Evolutionary conservation across 2,888 invertebrate genomes (phyloP), one percentile per base, ranked within the genome.

Genomic region (Rhaphigaster nebulosa): DNA sequence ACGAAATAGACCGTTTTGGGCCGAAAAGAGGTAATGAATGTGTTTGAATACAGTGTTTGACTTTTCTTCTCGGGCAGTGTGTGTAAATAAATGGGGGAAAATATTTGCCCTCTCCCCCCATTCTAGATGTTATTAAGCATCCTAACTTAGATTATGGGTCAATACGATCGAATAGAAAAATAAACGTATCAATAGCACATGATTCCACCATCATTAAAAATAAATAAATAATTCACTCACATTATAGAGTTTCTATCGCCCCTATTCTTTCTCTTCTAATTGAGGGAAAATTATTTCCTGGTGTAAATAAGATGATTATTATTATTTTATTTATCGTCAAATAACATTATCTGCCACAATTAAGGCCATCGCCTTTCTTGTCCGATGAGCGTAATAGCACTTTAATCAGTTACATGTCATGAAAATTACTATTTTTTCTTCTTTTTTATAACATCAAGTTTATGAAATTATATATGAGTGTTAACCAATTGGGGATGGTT

Each of bases 61-160:
- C 65, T 65, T 65, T 65, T 65, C 65, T 65, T 65, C 29, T 65
- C 65, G 13, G 29, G 15, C 65, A 6, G 29, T 15, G 12, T 65
- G 65, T 65, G 65, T 29, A 65, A 65, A 65, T 65, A 65, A 65
- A 29, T 29, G 65, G 65, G n/a, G 29, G 65, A n/a, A 65, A 65
- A 65, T 26, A 29, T 65, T 13, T 65, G 12, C 15, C 65, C 60
- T 1, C 15, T n/a, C n/a, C 13, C 65, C 65, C 60, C 60, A 60
- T n/a, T 65, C 29, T 65, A n/a, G 65, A 29, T 65, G 1, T n/a
- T 26, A 65, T 65, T 65, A 65, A 65, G 15, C 29, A 65, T 29
- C 65, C 15, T 3, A 15, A 29, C 29, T 29, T 29, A 0, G 65
- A 29, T 65, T 65, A 29, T 29, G 65, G 65, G 65, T 65, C 26